Base-by-base conservation (phyloP, 1,140 invertebrate species). In the Zaprionus kolodkinae region DNA sequence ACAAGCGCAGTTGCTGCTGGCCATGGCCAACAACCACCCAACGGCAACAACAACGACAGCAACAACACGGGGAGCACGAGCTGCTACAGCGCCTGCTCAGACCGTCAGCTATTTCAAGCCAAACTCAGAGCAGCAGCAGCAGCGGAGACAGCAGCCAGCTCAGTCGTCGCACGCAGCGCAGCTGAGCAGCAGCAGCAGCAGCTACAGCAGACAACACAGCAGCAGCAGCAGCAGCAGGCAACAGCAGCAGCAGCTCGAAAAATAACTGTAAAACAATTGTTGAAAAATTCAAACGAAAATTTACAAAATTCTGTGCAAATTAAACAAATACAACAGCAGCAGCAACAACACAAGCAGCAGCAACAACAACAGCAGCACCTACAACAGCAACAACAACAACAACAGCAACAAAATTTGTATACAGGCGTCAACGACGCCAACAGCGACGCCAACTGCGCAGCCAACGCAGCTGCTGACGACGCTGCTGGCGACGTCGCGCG, bases 101-200 rank as follows among this genome's bases (percentile, higher is more conserved):
- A 48, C 72, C 79, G 72, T 74, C 77, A 87, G 84, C 83, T 82
- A 87, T 79, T 73, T 79, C 76, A 86, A 86, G 82, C 83, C 82
- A 86, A 82, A 85, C 72, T 72, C 76, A 78, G 66, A 52, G 63
- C 45, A 69, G 48, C 63, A 84, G 43, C 64, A 72, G 45, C 63
- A 70, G 72, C 57, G 69, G 76, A 40, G 69, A 21, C 81, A 84
- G 63, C 77, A 62, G 57, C 65, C 61, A 76, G 38, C 60, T 71
- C 67, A 86, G 83, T 86, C 83, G 83, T 87, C 79, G 84, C 83
- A 78, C 72, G 72, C 75, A 78, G 67, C 76, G 76, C 76, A 87
- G 84, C 83, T 87, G 83, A 88, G 80, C 73, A 87, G 54, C 83
- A 87, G 84, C 78, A 85, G 21, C 21, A 21, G 21, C 21, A 21